Evolutionary conservation across 2,113 vertebrate genomes (phyloP), one percentile per base, ranked within the genome.

Genomic region (Blennius ocellaris): DNA sequence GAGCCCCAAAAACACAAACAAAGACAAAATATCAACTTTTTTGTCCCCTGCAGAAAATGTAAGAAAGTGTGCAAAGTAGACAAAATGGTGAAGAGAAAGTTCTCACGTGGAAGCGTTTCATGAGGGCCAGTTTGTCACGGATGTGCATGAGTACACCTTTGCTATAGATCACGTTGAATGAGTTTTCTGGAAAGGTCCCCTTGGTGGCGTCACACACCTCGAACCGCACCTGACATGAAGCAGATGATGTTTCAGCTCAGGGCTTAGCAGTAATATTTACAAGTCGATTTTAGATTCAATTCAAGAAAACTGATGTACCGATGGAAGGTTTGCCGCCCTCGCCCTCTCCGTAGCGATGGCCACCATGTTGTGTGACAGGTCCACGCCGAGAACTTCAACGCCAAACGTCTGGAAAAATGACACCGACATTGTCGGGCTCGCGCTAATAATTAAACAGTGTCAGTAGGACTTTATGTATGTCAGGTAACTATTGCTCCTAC

Each of bases 291-390:
- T 45, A 7, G n/a, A n/a, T 3, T 41, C 10, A 48, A n/a, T 12
- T 11, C 1, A n/a, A 52, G 1, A 1, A 15, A 43, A 2, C 41
- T 9, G n/a, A 87, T 77, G 50, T 64, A 96, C 95, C 72, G 82
- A 76, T n/a, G 92, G 87, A 14, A 91, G 45, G 1, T 92, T 92
- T 78, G 96, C 93, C 5, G 57, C 9, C 3, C 84, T 47, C 0
- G 93, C 93, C 51, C 94, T 88, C 75, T 95, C 94, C 75, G 94
- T 88, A 48, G 95, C 95, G 5, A 95, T 94, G 43, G 94, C 92
- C 77, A 96, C 94, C 95, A 96, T 96, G 83, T 96, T 96, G 45
- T 93, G 91, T 1, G 95, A 95, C 44, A 96, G 88, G 74, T 96
- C 95, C 81, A 96, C 75, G 39, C 94, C 95, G 8, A 95, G 87